Evolutionary conservation across 2,888 invertebrate species (phyloP), one percentile per base, ranked within the genome.

Genomic region (Lepidonotus clava): DNA sequence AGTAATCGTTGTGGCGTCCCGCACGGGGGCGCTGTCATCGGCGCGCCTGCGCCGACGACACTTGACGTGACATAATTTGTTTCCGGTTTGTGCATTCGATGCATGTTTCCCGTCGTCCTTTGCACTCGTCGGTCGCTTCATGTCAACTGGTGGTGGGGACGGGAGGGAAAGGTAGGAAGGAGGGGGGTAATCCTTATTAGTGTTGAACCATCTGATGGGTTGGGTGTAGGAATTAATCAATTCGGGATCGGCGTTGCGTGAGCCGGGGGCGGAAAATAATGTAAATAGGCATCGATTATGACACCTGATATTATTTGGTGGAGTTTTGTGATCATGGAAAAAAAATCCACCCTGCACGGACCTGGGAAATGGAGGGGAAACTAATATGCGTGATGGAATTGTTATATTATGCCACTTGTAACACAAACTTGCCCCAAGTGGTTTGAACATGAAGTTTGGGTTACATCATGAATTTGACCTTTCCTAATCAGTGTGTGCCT

Each of bases 51-150:
- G 76, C 40, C 28, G 56, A 71, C 80, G 34, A 80, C 80, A 80
- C 46, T 80, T 80, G 51, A 80, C 80, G 80, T 80, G 80, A 80
- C 80, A 80, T 34, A 80, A 80, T 80, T 80, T 24, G 80, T 80
- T 80, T 80, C 80, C 80, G 80, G 80, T 80, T 80, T 51, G 46
- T 46, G 41, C 80, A 51, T 80, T 41, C 80, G 46, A 51, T 46
- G 80, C 80, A 80, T 80, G 80, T 71, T 71, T 36, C 36, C 71
- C 71, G 71, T 71, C 71, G 34, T 71, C 36, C 71, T 71, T n/a
- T 71, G 1, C 34, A 21, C 71, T 38, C 34, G 11, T 14, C 11
- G 28, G 24, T 32, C 24, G 61, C 61, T 61, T 61, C 28, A 24
- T 61, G 61, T 61, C 61, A 61, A 61, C 61, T 61, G 61, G 61